These are phyloP conservation scores for Taxidea taxus DNA, from an alignment of 2,113 vertebrate species.

Conservation along the genomic window DNA sequence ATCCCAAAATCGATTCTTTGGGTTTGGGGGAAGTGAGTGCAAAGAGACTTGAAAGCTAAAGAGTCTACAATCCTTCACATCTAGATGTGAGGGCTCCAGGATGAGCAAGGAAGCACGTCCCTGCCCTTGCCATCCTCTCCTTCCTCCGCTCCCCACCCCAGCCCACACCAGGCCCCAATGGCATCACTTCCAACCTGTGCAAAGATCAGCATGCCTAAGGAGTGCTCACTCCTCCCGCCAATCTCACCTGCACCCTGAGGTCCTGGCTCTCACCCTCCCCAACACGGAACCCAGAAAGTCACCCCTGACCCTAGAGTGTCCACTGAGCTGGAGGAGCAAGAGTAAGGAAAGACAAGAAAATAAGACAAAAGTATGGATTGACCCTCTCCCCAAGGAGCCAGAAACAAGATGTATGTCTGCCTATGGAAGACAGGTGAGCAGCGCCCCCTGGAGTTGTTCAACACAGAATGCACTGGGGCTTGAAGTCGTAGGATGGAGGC, in stretches of 20 bases:
- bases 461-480: fast-evolving
- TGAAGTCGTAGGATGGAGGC: neutral
- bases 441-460: neutral
- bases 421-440: neutral
- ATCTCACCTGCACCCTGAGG: fast-evolving
- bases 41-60: neutral
- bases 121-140: neutral
- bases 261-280: neutral
- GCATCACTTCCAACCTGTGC: neutral
- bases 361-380: neutral
- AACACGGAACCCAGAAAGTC: neutral
- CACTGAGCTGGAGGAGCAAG: neutral
- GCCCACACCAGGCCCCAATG: neutral
- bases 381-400: neutral
- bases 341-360: neutral
- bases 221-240: neutral
- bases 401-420: neutral
- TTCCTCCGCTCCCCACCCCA: neutral
- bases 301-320: neutral
- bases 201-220: neutral
- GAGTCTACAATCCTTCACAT: neutral
- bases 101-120: neutral
- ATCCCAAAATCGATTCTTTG: neutral
- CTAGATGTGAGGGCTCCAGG: neutral
- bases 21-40: neutral